Conservation (phyloP, 2,113 vertebrate species). For the Marmota flaviventris region DNA sequence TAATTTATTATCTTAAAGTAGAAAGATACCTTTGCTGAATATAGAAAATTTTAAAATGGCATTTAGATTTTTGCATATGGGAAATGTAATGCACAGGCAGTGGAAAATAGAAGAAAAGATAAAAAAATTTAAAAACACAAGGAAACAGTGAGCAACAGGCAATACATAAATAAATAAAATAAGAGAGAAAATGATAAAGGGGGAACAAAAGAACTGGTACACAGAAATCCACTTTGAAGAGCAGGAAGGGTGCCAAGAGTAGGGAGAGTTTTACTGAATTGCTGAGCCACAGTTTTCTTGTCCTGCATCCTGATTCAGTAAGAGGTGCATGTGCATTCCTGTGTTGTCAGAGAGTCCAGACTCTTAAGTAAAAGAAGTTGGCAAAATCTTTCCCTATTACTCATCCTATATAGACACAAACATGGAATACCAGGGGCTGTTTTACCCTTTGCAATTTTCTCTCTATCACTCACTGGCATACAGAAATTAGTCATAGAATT, state of each 20-base stretch:
- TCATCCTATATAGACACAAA: background rate
- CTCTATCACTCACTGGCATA: too few relatives aligned
- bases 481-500: background rate
- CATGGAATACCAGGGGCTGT: background rate
- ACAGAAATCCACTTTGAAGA: background rate
- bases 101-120: background rate
- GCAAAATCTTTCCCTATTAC: too few relatives aligned
- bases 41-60: background rate
- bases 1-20: background rate
- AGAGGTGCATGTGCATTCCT: rapidly evolving
- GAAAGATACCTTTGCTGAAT: background rate
- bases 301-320: background rate
- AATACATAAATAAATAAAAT: background rate
- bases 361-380: background rate
- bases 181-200: background rate
- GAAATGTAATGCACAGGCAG: background rate
- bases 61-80: background rate
- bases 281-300: background rate
- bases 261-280: background rate
- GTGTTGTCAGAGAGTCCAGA: background rate
- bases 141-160: background rate
- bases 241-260: background rate
- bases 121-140: background rate
- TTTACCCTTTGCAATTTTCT: background rate
- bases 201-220: background rate